Evolutionary conservation across 2,888 invertebrate species (phyloP), one percentile per base, ranked within the genome.

Genomic region (Phrixothrix hirtus): DNA sequence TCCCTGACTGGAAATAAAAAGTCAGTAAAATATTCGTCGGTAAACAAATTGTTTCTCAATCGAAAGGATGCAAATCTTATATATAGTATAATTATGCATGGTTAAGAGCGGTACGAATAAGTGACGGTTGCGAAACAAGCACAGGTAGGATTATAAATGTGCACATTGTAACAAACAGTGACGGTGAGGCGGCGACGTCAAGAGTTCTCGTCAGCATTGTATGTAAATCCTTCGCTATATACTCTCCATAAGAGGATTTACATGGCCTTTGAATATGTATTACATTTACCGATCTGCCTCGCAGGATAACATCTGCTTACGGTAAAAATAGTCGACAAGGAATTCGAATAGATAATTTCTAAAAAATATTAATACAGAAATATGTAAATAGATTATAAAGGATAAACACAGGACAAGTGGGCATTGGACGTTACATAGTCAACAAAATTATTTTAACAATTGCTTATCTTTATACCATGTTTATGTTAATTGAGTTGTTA

Each of bases 231-330:
- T 44, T 39, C 50, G 55, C 55, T 55, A 55, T 55, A 50, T 55
- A 44, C 55, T 55, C 55, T 55, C 55, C 55, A 55, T 55, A 55
- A 50, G 55, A 49, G 50, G 55, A 55, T 50, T 55, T 55, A 55
- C 55, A 55, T 50, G 55, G 59, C 55, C 57, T 57, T 59, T 59
- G 59, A 59, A 59, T 58, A 59, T 59, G 59, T 59, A 59, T 59
- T 59, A 58, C 59, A 59, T 59, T 59, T 59, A 59, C 59, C 57
- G 59, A 57, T 59, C 59, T 59, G 55, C 59, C 55, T 55, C 55
- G 39, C 30, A 41, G 53, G 57, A 55, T 50, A 50, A 46, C 50
- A 50, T 45, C 55, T 46, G 47, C 42, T 42, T 55, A 55, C 55
- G 55, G 55, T 55, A 49, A 55, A 55, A 55, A 55, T 55, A 44